Evolutionary conservation across 2,113 vertebrate genomes (phyloP), one percentile per base, ranked within the genome.

Genomic region (Myrmophylax atrothorax): DNA sequence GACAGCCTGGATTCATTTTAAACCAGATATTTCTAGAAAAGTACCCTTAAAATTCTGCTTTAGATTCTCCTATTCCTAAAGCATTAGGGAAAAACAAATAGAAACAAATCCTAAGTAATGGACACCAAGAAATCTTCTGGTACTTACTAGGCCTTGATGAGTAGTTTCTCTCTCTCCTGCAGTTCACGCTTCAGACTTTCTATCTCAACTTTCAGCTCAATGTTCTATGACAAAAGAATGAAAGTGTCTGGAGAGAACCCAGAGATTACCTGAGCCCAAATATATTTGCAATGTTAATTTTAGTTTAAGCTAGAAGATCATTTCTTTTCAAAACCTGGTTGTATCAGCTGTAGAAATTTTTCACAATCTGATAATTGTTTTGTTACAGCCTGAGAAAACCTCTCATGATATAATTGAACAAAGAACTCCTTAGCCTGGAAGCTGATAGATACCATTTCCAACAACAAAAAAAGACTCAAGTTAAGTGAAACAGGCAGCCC

Each of bases 121-220:
- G 33, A 83, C 19, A 63, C 8, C 0, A 3, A 37, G 49, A 76
- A 33, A 47, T 7, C 33, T 3, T 13, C 7, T 26, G 31, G 68
- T 92, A 98, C 99, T 98, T 97, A 99, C 99, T 98, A 99, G 77
- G 99, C 99, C 78, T 99, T 99, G 80, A 99, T 96, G n/a, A 99
- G 99, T 0, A 99, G 98, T 77, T 98, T 98, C 58, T 99, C 99
- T 95, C 99, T 99, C 96, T 99, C 98, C 49, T 98, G 98, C 84
- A 99, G 97, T 16, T 99, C 99, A 89, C 97, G 97, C 96, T 99
- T 99, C 98, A 99, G 98, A 50, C 99, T 99, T 96, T 99, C 99
- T 77, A 99, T 94, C 97, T 99, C 99, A 84, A 99, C 99, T 93
- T 99, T 99, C 78, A 99, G 98, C 96, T 99, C 99, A 74, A 99